A percentile compares a stretch with the other conserved stretches of the same genome.
Evolutionary conservation across 2,113 vertebrate genomes (phyloP).

Genomic region (Coreoperca whiteheadi): DNA sequence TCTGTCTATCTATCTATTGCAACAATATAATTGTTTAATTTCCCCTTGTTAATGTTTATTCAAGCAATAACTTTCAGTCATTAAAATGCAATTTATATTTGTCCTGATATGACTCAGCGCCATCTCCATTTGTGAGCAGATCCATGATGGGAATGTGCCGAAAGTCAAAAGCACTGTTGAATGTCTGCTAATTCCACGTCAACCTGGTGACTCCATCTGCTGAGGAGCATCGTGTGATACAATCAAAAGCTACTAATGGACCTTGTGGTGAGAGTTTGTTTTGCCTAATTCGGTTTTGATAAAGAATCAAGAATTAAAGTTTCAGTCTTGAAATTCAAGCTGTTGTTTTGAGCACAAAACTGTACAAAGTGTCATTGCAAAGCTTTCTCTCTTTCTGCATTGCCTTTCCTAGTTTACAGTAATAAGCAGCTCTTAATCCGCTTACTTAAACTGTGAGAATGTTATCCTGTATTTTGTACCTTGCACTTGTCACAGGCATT

Average conservation of each 20-base stretch:
- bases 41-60: not conserved
- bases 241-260: not conserved
- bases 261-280: not conserved
- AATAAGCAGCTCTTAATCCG: not conserved
- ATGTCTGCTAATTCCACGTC: not conserved
- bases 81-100: not conserved
- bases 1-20: not conserved
- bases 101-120: not conserved
- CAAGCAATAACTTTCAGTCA: not conserved
- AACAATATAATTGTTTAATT: not conserved
- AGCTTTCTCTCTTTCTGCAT: not conserved
- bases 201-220: not conserved
- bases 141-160: not conserved
- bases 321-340: not conserved
- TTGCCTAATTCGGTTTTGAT: not conserved
- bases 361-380: not conserved
- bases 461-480: not conserved
- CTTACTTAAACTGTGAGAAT: constrained; percentile 6
- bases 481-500: constrained; percentile 11
- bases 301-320: not conserved
- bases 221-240: not conserved
- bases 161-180: not conserved
- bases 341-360: not conserved
- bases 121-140: not conserved
- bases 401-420: not conserved